A percentile compares a stretch with the other conserved stretches of the same genome.
Evolutionary conservation across 2,797 vertebrate species (phyloP).

Genomic region (Melanitta fusca): DNA sequence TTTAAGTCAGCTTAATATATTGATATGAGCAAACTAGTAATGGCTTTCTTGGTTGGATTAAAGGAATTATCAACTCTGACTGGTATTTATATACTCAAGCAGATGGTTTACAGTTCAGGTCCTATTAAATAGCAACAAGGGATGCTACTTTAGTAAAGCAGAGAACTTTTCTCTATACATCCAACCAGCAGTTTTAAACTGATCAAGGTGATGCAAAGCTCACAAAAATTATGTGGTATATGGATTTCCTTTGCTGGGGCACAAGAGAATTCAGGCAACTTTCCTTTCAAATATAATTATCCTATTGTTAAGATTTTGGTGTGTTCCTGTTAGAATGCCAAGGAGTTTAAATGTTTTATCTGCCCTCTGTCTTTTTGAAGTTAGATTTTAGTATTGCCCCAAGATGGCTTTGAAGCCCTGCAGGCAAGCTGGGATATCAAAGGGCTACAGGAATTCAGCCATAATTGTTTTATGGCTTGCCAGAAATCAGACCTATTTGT

Average conservation of each 20-base stretch:
- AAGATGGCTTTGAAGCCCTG: conserved; percentile 75
- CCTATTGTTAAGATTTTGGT: neutral
- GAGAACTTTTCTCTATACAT: conserved; percentile 7
- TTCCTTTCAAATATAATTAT: neutral
- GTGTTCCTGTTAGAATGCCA: conserved; percentile 21
- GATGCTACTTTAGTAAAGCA: conserved; percentile 37
- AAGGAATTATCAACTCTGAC: neutral
- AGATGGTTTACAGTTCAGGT: neutral
- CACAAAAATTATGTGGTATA: neutral
- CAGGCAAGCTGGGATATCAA: conserved; percentile 82
- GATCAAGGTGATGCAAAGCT: neutral
- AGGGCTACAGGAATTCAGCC: conserved; percentile 83
- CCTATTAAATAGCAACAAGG: neutral
- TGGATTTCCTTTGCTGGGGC: neutral
- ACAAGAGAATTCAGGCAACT: neutral
- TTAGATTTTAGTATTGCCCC: conserved; percentile 57
- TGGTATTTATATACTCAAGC: neutral
- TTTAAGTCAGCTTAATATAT: neutral
- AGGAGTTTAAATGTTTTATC: conserved; percentile 56
- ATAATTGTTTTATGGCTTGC: conserved; percentile 92
- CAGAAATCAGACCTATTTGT: conserved; percentile 89
- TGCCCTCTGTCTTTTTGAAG: conserved; percentile 63
- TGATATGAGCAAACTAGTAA: neutral
- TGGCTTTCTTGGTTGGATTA: neutral
- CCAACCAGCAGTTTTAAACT: neutral